Evolutionary conservation across 2,797 vertebrate genomes (phyloP).

Genomic region (Platyrinchus mystaceus): DNA sequence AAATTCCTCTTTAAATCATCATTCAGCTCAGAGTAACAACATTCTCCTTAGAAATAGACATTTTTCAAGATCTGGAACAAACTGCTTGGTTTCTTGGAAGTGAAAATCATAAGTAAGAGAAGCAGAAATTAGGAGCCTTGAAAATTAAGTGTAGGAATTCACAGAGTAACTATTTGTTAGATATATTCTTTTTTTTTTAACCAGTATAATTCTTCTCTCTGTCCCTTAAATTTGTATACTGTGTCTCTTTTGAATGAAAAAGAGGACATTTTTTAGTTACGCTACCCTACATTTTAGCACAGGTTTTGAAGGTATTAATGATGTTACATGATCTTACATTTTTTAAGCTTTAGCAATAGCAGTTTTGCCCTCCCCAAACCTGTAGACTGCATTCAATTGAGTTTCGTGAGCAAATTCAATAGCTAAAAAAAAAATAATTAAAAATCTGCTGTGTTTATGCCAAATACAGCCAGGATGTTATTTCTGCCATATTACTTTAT

Average conservation of each 20-base stretch:
- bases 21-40: constrained; percentile 61
- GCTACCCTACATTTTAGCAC: neutral
- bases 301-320: neutral
- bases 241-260: neutral
- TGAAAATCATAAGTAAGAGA: neutral
- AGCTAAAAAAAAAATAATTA: neutral
- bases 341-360: neutral
- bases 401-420: neutral
- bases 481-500: neutral
- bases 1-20: constrained; percentile 76
- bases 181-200: neutral
- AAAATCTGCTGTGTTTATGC: neutral
- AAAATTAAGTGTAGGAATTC: neutral
- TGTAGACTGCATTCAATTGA: neutral
- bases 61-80: constrained; percentile 43
- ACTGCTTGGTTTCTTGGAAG: constrained; percentile 4
- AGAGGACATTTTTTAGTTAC: neutral
- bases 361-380: neutral
- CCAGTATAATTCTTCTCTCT: neutral
- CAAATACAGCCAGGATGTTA: neutral
- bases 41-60: constrained; percentile 31
- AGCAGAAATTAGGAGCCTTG: neutral
- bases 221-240: neutral
- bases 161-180: neutral
- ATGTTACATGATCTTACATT: neutral